Percentiles rank a stretch among this genome's conserved stretches.
phyloP scores from a whole-genome alignment of 2,888 invertebrate genomes.

The Eupithecia inturbata region DNA sequence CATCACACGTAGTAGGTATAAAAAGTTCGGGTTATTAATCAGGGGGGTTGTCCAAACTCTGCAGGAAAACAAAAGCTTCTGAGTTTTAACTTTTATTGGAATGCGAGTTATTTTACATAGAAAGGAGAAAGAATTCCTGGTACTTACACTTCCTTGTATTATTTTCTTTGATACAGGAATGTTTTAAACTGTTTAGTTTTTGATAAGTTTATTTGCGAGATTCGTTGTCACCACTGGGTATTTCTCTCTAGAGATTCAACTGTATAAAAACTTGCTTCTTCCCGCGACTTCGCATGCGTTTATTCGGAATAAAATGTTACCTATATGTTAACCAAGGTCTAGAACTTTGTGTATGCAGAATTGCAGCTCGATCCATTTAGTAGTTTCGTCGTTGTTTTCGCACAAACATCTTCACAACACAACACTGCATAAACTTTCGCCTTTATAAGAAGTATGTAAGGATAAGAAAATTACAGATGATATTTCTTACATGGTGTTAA shows the following conservation, averaged over 20 bases:
- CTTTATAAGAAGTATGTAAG: background rate
- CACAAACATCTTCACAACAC: background rate
- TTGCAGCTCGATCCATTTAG: background rate
- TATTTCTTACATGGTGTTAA: no score
- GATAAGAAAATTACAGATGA: no score
- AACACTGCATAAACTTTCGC: no score
- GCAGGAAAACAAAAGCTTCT: conserved; percentile 43
- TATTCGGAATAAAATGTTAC: background rate
- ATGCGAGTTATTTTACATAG: background rate
- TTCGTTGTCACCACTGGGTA: no score
- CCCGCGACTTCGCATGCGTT: background rate
- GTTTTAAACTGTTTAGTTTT: no score
- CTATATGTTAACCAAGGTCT: no score
- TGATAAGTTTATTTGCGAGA: background rate
- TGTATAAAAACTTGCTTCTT: background rate
- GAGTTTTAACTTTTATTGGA: conserved; percentile 14
- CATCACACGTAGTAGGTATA: conserved; percentile 32
- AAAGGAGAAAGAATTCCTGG: background rate
- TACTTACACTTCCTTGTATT: background rate
- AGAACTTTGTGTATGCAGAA: background rate
- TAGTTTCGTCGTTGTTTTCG: background rate
- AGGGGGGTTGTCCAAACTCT: conserved; percentile 42
- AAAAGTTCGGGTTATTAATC: conserved; percentile 52
- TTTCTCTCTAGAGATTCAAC: background rate
- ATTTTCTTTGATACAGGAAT: background rate